phyloP scores from a whole-genome alignment of 35 echinoderm and acorn worm genomes.

The Amphiura filiformis region DNA sequence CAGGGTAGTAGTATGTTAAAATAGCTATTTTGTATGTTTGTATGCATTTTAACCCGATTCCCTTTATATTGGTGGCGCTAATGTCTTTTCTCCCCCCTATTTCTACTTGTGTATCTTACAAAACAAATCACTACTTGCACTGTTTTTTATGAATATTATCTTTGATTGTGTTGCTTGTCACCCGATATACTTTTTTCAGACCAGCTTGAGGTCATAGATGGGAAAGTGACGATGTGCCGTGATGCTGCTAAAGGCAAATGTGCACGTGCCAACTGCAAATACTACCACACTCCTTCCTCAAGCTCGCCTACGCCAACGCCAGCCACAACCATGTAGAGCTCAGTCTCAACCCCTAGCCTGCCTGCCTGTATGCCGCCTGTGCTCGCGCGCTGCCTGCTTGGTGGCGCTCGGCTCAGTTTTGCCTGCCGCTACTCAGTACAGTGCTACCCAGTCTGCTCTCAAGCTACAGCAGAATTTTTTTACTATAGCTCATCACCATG shows the following conservation, averaged over 20 bases:
- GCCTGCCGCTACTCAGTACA: neutral
- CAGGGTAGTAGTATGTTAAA: neutral
- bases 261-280: conserved; percentile 98
- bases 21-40: too few relatives aligned
- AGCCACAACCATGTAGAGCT: conserved; percentile 13
- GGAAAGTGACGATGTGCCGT: conserved; percentile 99
- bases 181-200: conserved; percentile 85
- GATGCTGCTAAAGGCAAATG: conserved; percentile 99
- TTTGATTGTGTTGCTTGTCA: conserved; percentile 12
- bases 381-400: too few relatives aligned
- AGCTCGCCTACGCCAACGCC: neutral
- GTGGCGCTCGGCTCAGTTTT: too few relatives aligned
- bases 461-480: neutral
- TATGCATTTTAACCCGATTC: neutral
- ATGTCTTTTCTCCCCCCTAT: neutral
- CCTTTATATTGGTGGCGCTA: conserved; percentile 1
- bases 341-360: too few relatives aligned
- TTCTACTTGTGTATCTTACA: too few relatives aligned
- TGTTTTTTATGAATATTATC: too few relatives aligned
- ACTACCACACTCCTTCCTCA: conserved; percentile 85
- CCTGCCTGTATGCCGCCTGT: too few relatives aligned
- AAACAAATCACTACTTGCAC: neutral
- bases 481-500: conserved; percentile 3
- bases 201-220: conserved; percentile 96
- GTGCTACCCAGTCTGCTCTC: too few relatives aligned